phyloP scores from a whole-genome alignment of 1,140 invertebrate species.

The Bacillus rossius region DNA sequence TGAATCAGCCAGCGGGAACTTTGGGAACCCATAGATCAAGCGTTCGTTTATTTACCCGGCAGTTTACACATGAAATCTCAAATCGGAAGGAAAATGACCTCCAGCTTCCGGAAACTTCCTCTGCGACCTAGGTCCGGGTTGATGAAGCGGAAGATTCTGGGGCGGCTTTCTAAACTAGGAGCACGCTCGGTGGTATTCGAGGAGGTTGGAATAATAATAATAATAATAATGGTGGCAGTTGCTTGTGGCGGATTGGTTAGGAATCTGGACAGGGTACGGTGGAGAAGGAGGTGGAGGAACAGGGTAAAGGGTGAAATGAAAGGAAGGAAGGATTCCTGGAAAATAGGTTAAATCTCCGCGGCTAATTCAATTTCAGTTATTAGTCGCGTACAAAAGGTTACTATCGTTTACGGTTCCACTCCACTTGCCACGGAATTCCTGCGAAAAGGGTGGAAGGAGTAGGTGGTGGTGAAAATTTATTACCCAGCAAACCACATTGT shows the following conservation, averaged over 20 bases:
- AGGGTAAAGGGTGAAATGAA: neutral
- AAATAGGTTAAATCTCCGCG: constrained; percentile 14
- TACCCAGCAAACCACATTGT: constrained; percentile 8
- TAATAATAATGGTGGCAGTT: neutral
- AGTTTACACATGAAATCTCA: too few relatives aligned
- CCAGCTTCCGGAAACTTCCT: too few relatives aligned
- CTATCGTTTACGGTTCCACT: constrained; percentile 1
- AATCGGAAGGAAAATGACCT: too few relatives aligned
- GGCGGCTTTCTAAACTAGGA: neutral
- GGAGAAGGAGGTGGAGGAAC: neutral
- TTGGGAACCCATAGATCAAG: too few relatives aligned
- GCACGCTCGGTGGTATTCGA: neutral
- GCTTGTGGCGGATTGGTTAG: neutral
- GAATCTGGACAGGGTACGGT: too few relatives aligned
- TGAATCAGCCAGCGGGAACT: too few relatives aligned
- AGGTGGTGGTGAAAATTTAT: constrained; percentile 11
- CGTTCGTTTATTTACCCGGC: too few relatives aligned
- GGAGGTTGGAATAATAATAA: neutral
- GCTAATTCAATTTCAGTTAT: constrained; percentile 20
- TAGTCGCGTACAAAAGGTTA: constrained; percentile 7
- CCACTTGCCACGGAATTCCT: constrained; percentile 7
- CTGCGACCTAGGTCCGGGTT: neutral
- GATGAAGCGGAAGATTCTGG: neutral
- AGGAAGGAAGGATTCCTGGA: constrained; percentile 1
- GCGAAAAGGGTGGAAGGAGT: too few relatives aligned